Percentiles rank a stretch among this genome's conserved stretches.
These are phyloP conservation scores for Macroglossus sobrinus DNA, from an alignment of 2,113 vertebrate species.

Conservation along the genomic window DNA sequence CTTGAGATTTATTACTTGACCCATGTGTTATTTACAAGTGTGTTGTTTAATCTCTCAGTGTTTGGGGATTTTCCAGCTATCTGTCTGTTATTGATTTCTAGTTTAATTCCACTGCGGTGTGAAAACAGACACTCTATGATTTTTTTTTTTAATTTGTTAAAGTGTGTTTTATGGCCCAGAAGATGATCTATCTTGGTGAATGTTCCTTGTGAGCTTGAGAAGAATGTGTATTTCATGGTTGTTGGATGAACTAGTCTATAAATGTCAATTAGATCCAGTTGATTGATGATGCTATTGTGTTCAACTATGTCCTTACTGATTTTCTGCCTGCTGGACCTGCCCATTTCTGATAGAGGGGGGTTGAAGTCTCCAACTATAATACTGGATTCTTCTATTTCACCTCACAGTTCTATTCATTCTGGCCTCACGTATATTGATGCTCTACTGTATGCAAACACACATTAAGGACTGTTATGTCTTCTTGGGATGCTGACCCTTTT, in stretches of 20 bases:
- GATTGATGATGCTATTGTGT: neutral
- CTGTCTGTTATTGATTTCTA: constrained; percentile 33
- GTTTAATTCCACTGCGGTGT: neutral
- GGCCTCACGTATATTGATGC: neutral
- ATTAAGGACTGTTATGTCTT: neutral
- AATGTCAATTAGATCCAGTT: neutral
- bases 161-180: neutral
- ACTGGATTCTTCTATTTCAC: neutral
- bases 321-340: neutral
- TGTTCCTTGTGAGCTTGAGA: neutral
- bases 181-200: neutral
- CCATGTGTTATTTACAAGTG: neutral
- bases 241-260: neutral
- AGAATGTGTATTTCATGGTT: neutral
- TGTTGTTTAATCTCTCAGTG: neutral
- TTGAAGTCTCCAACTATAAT: neutral
- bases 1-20: constrained; percentile 1
- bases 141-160: neutral
- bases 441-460: neutral
- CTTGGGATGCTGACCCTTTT: neutral
- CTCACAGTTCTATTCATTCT: neutral
- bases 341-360: neutral
- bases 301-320: neutral
- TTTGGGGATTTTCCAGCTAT: neutral
- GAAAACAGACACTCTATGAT: neutral